These are phyloP conservation scores for Eurystomus glaucurus DNA, from an alignment of 2,797 vertebrate species.

Conservation along the genomic window DNA sequence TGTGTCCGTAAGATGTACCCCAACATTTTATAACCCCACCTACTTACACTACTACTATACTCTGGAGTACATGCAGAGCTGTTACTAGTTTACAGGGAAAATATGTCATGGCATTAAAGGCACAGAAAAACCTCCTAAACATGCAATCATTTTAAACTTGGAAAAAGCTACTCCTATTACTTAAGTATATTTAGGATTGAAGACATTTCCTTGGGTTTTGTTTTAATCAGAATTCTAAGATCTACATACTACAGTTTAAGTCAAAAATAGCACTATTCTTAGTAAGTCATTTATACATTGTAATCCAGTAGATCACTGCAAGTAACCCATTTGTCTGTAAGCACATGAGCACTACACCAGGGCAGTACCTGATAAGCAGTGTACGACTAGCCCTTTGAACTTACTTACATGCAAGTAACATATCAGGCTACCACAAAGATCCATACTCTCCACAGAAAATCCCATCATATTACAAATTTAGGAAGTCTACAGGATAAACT, in stretches of 20 bases:
- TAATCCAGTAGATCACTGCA: not conserved
- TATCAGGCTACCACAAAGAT: not conserved
- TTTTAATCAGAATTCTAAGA: not conserved
- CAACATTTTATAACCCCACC: not conserved
- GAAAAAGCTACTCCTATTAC: not conserved
- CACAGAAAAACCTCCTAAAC: not conserved
- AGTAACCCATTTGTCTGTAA: not conserved
- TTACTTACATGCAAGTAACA: accelerated
- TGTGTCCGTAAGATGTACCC: not conserved
- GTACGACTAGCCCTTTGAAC: not conserved
- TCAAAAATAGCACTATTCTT: accelerated
- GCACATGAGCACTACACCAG: not conserved
- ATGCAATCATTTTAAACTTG: not conserved
- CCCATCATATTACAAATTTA: not conserved
- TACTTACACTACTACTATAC: not conserved
- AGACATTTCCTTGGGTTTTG: not conserved
- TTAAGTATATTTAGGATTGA: not conserved
- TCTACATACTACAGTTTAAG: not conserved
- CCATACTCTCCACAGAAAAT: not conserved
- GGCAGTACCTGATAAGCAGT: not conserved
- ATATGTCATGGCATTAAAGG: not conserved
- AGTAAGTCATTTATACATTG: not conserved
- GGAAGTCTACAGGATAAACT: not conserved
- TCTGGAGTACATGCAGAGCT: accelerated
- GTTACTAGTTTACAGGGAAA: not conserved